Percentiles rank a stretch among this genome's conserved stretches.
Conservation (phyloP, 23 tunicate genomes). For the Halocynthia aurantium region DNA sequence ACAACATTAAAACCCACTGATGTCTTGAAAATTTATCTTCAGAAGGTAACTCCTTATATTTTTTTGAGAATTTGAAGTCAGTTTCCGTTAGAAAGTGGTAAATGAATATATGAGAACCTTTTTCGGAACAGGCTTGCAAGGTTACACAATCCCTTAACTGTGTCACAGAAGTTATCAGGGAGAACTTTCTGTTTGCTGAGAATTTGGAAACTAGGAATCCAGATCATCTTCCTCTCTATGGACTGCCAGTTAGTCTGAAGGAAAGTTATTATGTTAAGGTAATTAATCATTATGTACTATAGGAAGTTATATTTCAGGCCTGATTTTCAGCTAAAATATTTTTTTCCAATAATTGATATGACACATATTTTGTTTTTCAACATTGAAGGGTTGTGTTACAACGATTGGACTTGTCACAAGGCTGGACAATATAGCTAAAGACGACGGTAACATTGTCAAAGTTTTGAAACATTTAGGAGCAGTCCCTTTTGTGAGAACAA, state of each 20-base stretch:
- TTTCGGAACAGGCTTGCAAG: background rate
- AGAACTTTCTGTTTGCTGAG: background rate
- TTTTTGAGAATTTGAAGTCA: background rate
- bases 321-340: too few species aligned
- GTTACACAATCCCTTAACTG: background rate
- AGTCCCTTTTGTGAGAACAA: conserved; percentile 68
- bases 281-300: background rate
- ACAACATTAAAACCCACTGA: background rate
- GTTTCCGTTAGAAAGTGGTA: background rate
- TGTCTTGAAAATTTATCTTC: background rate
- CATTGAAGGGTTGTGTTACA: conserved; percentile 22
- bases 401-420: conserved; percentile 21
- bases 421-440: conserved; percentile 2
- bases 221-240: conserved; percentile 20
- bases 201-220: background rate
- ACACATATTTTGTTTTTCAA: background rate
- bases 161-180: background rate
- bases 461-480: conserved; percentile 58
- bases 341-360: too few species aligned
- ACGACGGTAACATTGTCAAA: conserved; percentile 46
- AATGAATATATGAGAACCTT: too few species aligned
- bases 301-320: background rate
- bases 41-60: background rate
- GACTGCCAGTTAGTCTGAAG: conserved; percentile 66
- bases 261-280: conserved; percentile 40